Evolutionary conservation across 2,888 invertebrate species (phyloP).

Genomic region (Volucella zonaria): DNA sequence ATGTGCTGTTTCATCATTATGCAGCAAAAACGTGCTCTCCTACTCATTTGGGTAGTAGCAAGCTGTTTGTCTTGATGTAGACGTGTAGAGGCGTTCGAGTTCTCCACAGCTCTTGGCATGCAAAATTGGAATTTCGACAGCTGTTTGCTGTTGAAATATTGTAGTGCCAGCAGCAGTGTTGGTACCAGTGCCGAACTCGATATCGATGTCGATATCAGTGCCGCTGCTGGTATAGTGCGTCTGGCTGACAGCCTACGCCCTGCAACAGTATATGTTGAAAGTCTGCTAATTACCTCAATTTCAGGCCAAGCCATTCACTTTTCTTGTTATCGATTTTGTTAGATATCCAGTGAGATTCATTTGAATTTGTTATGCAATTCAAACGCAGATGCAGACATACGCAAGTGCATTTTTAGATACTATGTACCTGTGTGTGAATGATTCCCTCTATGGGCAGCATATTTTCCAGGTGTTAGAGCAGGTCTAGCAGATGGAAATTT

Average conservation of each 20-base stretch:
- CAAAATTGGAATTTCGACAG: conserved; percentile 49
- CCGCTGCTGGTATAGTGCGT: conserved; percentile 15
- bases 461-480: neutral
- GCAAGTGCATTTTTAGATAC: conserved; percentile 4
- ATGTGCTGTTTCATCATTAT: conserved; percentile 7
- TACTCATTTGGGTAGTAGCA: conserved; percentile 46
- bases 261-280: conserved; percentile 49
- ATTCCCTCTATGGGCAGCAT: conserved; percentile 11
- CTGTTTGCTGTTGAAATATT: conserved; percentile 14
- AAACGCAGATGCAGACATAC: neutral
- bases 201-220: neutral
- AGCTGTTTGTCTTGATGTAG: conserved; percentile 18
- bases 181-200: neutral
- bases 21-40: conserved; percentile 61
- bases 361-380: conserved; percentile 67
- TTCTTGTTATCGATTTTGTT: conserved; percentile 17
- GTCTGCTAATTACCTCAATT: conserved; percentile 57
- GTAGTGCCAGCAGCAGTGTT: neutral
- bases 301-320: conserved; percentile 61
- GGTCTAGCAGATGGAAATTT: conserved; percentile 40
- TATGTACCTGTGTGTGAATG: conserved; percentile 32
- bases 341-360: conserved; percentile 55
- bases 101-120: conserved; percentile 29
- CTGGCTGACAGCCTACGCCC: conserved; percentile 50
- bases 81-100: conserved; percentile 33